A percentile compares a stretch with the other conserved stretches of the same genome.
Evolutionary conservation across 2,888 invertebrate genomes (phyloP).

Genomic region (Trachelus iudaicus): DNA sequence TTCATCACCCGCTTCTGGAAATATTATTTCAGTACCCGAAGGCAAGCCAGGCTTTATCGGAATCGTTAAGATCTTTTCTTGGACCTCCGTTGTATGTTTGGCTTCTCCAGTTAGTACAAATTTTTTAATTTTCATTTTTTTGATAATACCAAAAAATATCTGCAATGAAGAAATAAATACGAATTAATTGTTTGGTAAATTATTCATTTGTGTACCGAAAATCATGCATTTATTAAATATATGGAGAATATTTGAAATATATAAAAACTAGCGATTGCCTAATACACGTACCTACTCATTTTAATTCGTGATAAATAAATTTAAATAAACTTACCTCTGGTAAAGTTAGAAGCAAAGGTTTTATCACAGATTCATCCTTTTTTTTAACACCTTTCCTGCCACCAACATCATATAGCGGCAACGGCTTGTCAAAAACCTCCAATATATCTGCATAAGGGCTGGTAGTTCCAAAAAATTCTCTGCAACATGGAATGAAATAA

Average conservation of each 20-base stretch:
- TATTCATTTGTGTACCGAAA: not conserved
- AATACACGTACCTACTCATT: no score
- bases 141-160: slow-evolving; percentile 80
- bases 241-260: not conserved
- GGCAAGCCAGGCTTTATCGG: slow-evolving; percentile 81
- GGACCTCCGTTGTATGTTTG: slow-evolving; percentile 72
- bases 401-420: slow-evolving; percentile 72
- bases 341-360: slow-evolving; percentile 71
- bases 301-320: slow-evolving; percentile 12
- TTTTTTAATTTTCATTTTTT: slow-evolving; percentile 84
- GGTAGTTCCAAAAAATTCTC: slow-evolving; percentile 83
- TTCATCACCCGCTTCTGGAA: slow-evolving; percentile 85
- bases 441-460: slow-evolving; percentile 85
- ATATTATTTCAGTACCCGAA: slow-evolving; percentile 77
- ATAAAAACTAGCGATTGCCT: no score
- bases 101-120: slow-evolving; percentile 76
- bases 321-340: slow-evolving; percentile 68
- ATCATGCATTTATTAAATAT: not conserved
- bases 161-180: slow-evolving; percentile 22
- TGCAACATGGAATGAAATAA: slow-evolving; percentile 51
- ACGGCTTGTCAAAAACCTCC: slow-evolving; percentile 74
- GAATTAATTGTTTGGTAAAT: not conserved
- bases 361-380: slow-evolving; percentile 72
- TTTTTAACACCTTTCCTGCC: slow-evolving; percentile 72
- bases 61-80: slow-evolving; percentile 80